Evolutionary conservation across 2,113 vertebrate genomes (phyloP).

Genomic region (Oenanthe melanoleuca): DNA sequence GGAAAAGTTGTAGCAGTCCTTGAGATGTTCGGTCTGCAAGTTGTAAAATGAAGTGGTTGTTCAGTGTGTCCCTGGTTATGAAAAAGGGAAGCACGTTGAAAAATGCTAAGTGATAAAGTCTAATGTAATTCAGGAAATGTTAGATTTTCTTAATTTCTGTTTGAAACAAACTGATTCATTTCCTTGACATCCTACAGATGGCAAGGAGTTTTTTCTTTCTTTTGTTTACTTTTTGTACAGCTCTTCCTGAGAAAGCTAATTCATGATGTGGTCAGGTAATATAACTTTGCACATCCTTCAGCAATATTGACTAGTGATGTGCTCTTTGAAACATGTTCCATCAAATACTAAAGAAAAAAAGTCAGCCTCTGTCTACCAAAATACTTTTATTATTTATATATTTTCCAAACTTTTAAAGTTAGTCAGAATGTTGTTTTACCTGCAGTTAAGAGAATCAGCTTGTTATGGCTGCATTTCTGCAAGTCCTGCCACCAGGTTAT

Average conservation of each 20-base stretch:
- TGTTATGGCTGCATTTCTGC: conserved; percentile 47
- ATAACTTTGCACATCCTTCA: conserved; percentile 49
- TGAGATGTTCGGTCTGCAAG: background rate
- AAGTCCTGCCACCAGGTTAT: conserved; percentile 44
- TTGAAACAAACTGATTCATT: conserved; percentile 61
- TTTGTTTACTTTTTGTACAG: conserved; percentile 30
- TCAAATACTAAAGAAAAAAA: conserved; percentile 56
- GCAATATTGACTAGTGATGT: conserved; percentile 30
- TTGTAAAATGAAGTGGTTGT: background rate
- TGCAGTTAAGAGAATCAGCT: conserved; percentile 48
- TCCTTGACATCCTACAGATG: conserved; percentile 49
- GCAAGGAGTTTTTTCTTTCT: conserved; percentile 49
- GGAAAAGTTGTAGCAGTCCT: background rate
- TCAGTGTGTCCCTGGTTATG: background rate
- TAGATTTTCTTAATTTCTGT: conserved; percentile 52
- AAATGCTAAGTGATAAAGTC: background rate
- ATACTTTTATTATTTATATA: conserved; percentile 26
- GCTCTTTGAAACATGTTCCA: conserved; percentile 51
- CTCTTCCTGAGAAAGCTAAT: conserved; percentile 56
- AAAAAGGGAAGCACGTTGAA: background rate
- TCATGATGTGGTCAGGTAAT: conserved; percentile 63
- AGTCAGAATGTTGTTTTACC: conserved; percentile 68
- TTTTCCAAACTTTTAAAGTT: conserved; percentile 29
- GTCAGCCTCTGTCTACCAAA: conserved; percentile 37
- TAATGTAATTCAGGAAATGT: conserved; percentile 33